Base-by-base conservation (phyloP, 1,140 invertebrate genomes). In the Glossosoma conforme region DNA sequence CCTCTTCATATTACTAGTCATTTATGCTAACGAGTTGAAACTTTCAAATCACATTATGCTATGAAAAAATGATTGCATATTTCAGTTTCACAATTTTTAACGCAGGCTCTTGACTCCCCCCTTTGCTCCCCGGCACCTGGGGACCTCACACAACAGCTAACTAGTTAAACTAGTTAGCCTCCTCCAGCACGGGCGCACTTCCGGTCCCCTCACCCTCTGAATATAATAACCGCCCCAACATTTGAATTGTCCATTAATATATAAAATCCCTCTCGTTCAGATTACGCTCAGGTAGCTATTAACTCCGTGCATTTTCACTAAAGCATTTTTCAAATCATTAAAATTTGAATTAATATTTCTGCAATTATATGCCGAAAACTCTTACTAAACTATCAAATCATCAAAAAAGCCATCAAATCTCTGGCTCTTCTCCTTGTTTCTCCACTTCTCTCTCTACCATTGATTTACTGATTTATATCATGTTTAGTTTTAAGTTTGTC, bases 221-320 rank as follows among this genome's bases (percentile, higher is more conserved):
- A 33, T 41, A 40, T 44, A 19, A 44, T 36, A 6, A 20, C 30
- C 47, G 17, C 42, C 44, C 47, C 44, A 32, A 35, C 22, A 51
- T 51, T 51, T 51, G 43, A 51, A 56, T 56, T 51, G 54, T 51
- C 47, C 54, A 56, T 56, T 51, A 56, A 56, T 56, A 32, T 51
- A 56, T 51, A 56, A 56, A 51, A 56, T 24, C 47, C 51, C 43
- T 40, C 46, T 13, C 15, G 11, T 13, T 9, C 6, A 18, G 32
- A 45, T 45, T 46, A 56, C 24, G 19, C 35, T 14, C 33, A 48
- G 45, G 32, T 38, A 48, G 21, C 33, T 48, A 48, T 38, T 48
- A 18, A 48, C 24, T 18, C 14, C n/a, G n/a, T n/a, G n/a, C n/a
- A n/a, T n/a, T n/a, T n/a, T n/a, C n/a, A n/a, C n/a, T n/a, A n/a